Evolutionary conservation across 1,140 invertebrate genomes (phyloP).

Genomic region (Eueides isabella): DNA sequence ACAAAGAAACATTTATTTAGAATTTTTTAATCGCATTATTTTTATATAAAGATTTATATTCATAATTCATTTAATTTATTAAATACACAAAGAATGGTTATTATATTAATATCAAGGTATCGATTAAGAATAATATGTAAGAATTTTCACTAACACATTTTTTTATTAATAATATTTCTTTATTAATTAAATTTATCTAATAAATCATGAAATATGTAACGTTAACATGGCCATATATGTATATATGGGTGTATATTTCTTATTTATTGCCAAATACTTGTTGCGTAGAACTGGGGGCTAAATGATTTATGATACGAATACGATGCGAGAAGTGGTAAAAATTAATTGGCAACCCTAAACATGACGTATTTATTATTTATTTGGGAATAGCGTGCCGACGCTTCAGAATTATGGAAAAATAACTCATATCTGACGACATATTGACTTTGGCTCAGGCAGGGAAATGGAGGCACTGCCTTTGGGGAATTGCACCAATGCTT

Average conservation of each 20-base stretch:
- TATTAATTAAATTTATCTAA: too few species aligned
- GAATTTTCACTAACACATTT: too few species aligned
- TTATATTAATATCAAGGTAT: too few species aligned
- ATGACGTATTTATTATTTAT: conserved; percentile 80
- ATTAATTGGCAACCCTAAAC: conserved; percentile 32
- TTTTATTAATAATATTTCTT: too few species aligned
- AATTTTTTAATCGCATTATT: background rate
- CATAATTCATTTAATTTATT: too few species aligned
- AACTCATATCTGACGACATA: conserved; percentile 78
- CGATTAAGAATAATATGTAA: too few species aligned
- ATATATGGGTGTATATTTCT: background rate
- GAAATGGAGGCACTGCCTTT: conserved; percentile 64
- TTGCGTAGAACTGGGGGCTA: background rate
- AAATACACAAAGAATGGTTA: too few species aligned
- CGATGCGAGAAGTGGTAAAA: conserved; percentile 4
- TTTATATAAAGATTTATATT: background rate
- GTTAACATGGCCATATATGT: background rate
- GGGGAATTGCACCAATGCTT: conserved; percentile 70
- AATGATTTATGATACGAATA: conserved; percentile 7
- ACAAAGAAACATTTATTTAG: background rate
- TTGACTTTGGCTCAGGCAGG: conserved; percentile 65
- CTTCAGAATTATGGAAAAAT: conserved; percentile 77
- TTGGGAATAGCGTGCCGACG: conserved; percentile 69
- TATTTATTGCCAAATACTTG: background rate
- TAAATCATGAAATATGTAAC: background rate